Conservation (phyloP, 2,797 vertebrate species). For the Botia kubotai region DNA sequence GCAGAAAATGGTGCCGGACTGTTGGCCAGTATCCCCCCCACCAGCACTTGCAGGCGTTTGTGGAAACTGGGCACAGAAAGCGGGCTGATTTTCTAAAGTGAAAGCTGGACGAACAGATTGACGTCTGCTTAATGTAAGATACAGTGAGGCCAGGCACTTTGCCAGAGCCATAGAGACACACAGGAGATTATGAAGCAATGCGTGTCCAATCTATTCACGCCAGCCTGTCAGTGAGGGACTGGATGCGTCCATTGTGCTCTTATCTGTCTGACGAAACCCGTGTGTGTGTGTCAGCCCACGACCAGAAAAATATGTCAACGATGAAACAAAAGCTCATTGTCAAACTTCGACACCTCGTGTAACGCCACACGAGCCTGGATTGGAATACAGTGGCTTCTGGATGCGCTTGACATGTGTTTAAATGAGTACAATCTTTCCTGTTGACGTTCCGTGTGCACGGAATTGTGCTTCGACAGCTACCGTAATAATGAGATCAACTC, state of each 20-base stretch:
- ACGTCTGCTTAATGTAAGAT: slow-evolving; percentile 71
- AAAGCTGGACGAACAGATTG: slow-evolving; percentile 63
- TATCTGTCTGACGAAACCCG: slow-evolving; percentile 59
- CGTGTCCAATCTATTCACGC: slow-evolving; percentile 70
- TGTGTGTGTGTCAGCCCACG: slow-evolving; percentile 59
- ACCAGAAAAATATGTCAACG: slow-evolving; percentile 57
- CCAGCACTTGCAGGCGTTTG: slow-evolving; percentile 37
- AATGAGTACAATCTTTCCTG: slow-evolving; percentile 13
- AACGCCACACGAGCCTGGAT: slow-evolving; percentile 41
- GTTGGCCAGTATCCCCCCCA: slow-evolving; percentile 38
- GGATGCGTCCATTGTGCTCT: slow-evolving; percentile 63
- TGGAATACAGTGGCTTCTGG: slow-evolving; percentile 22
- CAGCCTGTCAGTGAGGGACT: slow-evolving; percentile 61
- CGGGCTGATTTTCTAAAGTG: slow-evolving; percentile 67
- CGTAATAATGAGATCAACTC: slow-evolving; percentile 3
- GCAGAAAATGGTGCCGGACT: slow-evolving; percentile 54
- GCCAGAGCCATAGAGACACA: slow-evolving; percentile 67
- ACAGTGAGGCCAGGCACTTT: slow-evolving; percentile 66
- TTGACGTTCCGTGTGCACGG: neutral
- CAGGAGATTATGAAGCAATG: slow-evolving; percentile 70
- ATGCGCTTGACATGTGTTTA: neutral
- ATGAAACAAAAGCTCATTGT: slow-evolving; percentile 50
- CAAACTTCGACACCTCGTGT: slow-evolving; percentile 40
- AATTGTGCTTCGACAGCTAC: neutral
- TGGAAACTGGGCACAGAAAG: slow-evolving; percentile 51